Conservation (phyloP, 2,113 vertebrate genomes). For the Pachycephala philippinensis region DNA sequence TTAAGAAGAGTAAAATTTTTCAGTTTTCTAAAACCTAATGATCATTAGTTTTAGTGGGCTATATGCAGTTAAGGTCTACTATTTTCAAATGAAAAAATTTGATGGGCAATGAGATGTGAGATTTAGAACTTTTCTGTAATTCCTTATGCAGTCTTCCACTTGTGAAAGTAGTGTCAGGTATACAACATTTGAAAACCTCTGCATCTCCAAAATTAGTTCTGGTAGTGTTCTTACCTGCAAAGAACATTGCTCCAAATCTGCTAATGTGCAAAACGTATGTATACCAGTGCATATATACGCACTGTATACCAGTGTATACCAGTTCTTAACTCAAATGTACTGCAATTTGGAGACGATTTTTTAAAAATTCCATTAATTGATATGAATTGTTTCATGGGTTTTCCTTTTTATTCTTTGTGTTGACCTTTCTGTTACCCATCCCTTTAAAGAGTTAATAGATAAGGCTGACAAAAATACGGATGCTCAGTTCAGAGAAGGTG, state of each 20-base stretch:
- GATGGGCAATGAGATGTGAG: neutral
- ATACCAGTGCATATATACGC: accelerated
- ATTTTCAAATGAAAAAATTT: neutral
- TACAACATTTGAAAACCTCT: neutral
- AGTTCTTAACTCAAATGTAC: neutral
- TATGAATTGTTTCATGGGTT: neutral
- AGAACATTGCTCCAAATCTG: neutral
- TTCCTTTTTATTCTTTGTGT: neutral
- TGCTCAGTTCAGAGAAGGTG: neutral
- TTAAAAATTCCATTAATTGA: neutral
- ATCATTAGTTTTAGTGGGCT: neutral
- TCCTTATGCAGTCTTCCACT: neutral
- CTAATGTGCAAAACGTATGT: neutral
- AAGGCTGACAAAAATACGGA: neutral
- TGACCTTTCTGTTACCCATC: neutral
- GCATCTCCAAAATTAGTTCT: neutral
- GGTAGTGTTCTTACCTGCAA: neutral
- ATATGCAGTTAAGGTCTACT: neutral
- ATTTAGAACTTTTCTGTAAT: neutral
- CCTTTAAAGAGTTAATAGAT: neutral
- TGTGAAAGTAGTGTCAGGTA: neutral
- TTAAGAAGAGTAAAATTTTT: neutral
- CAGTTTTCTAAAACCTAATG: neutral
- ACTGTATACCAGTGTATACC: accelerated
- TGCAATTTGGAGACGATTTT: neutral